Percentiles rank a stretch among this genome's conserved stretches.
phyloP scores from a whole-genome alignment of 2,888 invertebrate genomes.

The Idaea aversata region DNA sequence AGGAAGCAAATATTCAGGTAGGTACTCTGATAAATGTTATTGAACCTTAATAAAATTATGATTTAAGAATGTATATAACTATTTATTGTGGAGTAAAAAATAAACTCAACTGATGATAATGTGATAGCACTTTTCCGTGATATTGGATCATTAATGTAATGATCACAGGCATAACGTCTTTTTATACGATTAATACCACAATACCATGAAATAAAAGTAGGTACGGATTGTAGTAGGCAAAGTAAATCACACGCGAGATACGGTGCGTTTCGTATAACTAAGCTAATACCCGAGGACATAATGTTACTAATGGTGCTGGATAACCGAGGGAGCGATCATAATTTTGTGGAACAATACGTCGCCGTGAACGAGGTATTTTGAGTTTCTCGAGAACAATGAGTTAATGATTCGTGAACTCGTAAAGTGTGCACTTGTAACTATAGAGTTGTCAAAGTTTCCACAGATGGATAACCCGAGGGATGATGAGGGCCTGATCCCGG shows the following conservation, averaged over 20 bases:
- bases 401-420: constrained; percentile 69
- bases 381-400: constrained; percentile 65
- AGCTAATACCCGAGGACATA: constrained; percentile 59
- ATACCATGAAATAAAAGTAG: constrained; percentile 10
- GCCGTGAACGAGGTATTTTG: constrained; percentile 59
- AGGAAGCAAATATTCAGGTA: no score
- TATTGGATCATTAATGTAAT: constrained; percentile 30
- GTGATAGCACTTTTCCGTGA: constrained; percentile 30
- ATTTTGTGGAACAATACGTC: constrained; percentile 66
- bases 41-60: no score
- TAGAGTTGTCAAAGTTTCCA: constrained; percentile 57
- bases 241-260: constrained; percentile 41
- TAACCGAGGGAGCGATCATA: constrained; percentile 68
- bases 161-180: constrained; percentile 18
- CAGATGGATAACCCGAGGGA: constrained; percentile 44
- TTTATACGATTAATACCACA: constrained; percentile 11
- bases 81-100: constrained; percentile 20
- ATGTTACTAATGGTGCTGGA: constrained; percentile 65
- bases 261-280: constrained; percentile 37
- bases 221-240: constrained; percentile 25
- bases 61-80: not conserved
- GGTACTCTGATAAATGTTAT: no score
- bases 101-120: constrained; percentile 20
- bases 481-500: constrained; percentile 50
- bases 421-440: constrained; percentile 55